Percentiles rank a stretch among this genome's conserved stretches.
Conservation (phyloP, 2,888 invertebrate genomes). For the Microdon myrmicae region DNA sequence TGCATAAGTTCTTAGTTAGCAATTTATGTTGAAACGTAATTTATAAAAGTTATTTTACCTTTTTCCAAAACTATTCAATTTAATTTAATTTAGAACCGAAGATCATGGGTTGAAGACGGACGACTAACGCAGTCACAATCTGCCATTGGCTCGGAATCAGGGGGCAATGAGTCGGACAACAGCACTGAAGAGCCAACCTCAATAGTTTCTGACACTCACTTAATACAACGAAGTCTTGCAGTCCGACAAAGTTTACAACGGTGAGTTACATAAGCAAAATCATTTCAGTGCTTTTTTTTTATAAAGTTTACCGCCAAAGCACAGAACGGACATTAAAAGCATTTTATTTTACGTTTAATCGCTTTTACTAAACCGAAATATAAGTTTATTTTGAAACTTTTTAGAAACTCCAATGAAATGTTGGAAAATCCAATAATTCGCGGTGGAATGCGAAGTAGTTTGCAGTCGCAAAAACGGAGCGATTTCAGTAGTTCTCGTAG, state of each 20-base stretch:
- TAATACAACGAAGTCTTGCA: constrained; percentile 68
- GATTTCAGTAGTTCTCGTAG: constrained; percentile 68
- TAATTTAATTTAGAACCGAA: constrained; percentile 71
- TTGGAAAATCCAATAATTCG: constrained; percentile 72
- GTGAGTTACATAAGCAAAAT: constrained; percentile 60
- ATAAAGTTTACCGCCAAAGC: constrained; percentile 1
- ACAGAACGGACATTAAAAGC: not conserved
- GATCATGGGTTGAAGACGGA: constrained; percentile 78
- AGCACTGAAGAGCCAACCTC: constrained; percentile 74
- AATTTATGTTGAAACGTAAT: too few species aligned
- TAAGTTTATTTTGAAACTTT: constrained; percentile 47
- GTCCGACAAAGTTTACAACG: constrained; percentile 69
- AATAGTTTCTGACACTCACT: constrained; percentile 68
- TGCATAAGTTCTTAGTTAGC: too few species aligned
- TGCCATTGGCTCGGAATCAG: constrained; percentile 76
- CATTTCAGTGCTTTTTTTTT: constrained; percentile 8
- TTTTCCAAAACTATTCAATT: not conserved
- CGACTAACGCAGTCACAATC: constrained; percentile 75
- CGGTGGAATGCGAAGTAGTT: constrained; percentile 71
- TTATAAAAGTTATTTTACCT: too few species aligned
- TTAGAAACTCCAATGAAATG: constrained; percentile 68
- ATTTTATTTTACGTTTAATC: not conserved
- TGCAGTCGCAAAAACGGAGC: constrained; percentile 68
- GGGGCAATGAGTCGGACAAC: constrained; percentile 82
- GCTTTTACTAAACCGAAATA: constrained; percentile 18